A percentile compares a stretch with the other conserved stretches of the same genome.
Conservation (phyloP, 2,113 vertebrate genomes). For the Pelvicachromis taeniatus region DNA sequence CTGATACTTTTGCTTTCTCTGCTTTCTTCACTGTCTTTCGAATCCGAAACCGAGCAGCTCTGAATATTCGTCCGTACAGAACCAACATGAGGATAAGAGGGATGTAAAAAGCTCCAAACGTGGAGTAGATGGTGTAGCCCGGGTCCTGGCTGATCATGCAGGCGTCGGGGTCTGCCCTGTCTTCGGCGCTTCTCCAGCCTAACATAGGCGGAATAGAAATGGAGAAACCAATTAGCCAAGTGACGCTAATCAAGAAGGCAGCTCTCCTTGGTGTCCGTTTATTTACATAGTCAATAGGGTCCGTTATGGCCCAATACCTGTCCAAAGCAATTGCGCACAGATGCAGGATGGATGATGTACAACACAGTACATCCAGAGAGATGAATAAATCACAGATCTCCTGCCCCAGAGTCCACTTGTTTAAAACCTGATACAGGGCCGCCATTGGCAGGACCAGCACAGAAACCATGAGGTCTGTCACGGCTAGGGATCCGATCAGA, state of each 20-base stretch:
- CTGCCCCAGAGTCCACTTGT: slow-evolving; percentile 97
- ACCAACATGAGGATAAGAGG: slow-evolving; percentile 95
- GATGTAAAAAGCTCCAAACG: slow-evolving; percentile 97
- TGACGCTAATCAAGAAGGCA: slow-evolving; percentile 88
- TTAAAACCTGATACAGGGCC: slow-evolving; percentile 94
- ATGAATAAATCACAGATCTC: slow-evolving; percentile 95
- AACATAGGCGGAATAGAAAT: slow-evolving; percentile 98
- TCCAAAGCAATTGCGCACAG: slow-evolving; percentile 97
- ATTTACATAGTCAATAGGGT: slow-evolving; percentile 96
- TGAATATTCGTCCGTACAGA: slow-evolving; percentile 93
- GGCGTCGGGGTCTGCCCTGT: slow-evolving; percentile 88
- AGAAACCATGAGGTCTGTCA: slow-evolving; percentile 97
- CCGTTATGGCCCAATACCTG: slow-evolving; percentile 97
- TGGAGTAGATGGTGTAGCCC: slow-evolving; percentile 97
- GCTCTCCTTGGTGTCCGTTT: slow-evolving; percentile 92
- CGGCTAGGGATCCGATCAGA: slow-evolving; percentile 94
- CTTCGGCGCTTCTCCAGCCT: slow-evolving; percentile 93
- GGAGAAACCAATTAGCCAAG: slow-evolving; percentile 95
- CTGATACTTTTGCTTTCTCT: slow-evolving; percentile 76
- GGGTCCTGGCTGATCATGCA: slow-evolving; percentile 97
- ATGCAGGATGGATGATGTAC: slow-evolving; percentile 97
- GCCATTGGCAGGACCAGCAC: slow-evolving; percentile 97
- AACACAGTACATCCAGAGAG: slow-evolving; percentile 94
- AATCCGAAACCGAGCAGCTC: slow-evolving; percentile 92
- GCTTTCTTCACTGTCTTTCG: slow-evolving; percentile 89